Base-by-base conservation (phyloP, 2,888 invertebrate species). In the Platycheirus rosarum region DNA sequence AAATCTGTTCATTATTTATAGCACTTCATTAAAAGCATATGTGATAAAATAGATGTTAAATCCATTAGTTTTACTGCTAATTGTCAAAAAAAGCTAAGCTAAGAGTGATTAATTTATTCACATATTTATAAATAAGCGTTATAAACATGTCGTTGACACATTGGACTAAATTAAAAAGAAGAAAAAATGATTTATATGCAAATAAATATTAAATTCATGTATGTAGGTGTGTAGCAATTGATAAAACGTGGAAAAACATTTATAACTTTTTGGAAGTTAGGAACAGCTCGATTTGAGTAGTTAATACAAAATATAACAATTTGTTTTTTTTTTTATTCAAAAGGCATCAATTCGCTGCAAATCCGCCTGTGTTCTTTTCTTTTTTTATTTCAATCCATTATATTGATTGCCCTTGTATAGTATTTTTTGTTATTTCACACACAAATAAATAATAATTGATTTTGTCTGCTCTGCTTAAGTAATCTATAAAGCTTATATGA, bases 11-110 rank as follows among this genome's bases (percentile, higher is more conserved):
- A n/a, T n/a, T n/a, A n/a, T n/a, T n/a, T n/a, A n/a, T 13, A 49
- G 1, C 14, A 26, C 23, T 23, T 4, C 1, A 16, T n/a, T 32
- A 32, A 20, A n/a, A n/a, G 11, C 18, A 8, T 35, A 18, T 35
- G 53, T 35, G 1, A 3, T 35, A n/a, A 53, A 35, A 18, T 18
- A 7, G 7, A 53, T 35, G 8, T 5, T 53, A 14, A 26, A 26
- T 9, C 9, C 26, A 49, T 53, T 53, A n/a, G 9, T 35, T 53
- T 35, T n/a, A 35, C 35, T 53, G 2, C n/a, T 53, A 35, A 53
- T 18, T 18, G 16, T 18, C 18, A 32, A 18, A 35, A 20, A n/a
- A n/a, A 35, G n/a, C n/a, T n/a, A n/a, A n/a, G n/a, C 0, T 18
- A 18, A 2, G 6, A 18, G 35, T 53, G 35, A 7, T 53, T 53